Percentiles rank a stretch among this genome's conserved stretches.
These are phyloP conservation scores for Neomicropteryx cornuta DNA, from an alignment of 1,140 invertebrate species.

Conservation along the genomic window DNA sequence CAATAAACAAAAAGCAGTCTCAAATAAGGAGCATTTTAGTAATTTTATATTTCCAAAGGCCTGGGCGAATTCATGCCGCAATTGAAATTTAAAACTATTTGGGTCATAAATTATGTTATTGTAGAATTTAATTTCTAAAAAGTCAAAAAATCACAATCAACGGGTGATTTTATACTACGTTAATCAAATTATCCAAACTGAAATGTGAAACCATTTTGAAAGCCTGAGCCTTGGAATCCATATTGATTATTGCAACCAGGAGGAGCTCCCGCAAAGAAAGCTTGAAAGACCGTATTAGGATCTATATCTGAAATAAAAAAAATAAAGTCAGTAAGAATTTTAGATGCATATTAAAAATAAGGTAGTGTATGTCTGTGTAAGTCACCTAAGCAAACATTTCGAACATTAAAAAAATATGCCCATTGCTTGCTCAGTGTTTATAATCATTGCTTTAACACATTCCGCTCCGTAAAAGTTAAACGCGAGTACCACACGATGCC, in stretches of 20 bases:
- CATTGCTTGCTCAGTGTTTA: slow-evolving; percentile 1
- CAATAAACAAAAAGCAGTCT: background rate
- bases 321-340: slow-evolving; percentile 5
- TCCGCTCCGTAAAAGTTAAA: background rate
- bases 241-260: slow-evolving; percentile 34
- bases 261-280: slow-evolving; percentile 57
- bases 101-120: slow-evolving; percentile 11
- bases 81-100: slow-evolving; percentile 3
- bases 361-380: slow-evolving; percentile 1
- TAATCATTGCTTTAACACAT: background rate
- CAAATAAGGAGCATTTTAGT: background rate
- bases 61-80: background rate
- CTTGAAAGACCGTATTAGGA: slow-evolving; percentile 66
- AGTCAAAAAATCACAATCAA: slow-evolving; percentile 1
- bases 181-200: slow-evolving; percentile 46
- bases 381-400: background rate
- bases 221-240: slow-evolving; percentile 29
- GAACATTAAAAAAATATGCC: too few relatives aligned
- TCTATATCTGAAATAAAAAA: slow-evolving; percentile 55
- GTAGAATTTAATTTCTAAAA: slow-evolving; percentile 4
- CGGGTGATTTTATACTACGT: background rate
- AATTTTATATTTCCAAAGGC: slow-evolving; percentile 1
- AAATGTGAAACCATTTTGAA: slow-evolving; percentile 49
- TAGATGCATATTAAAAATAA: background rate
- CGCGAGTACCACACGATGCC: background rate